Evolutionary conservation across 2,797 vertebrate species (phyloP).

Genomic region (Typhlichthys eigenmanni): DNA sequence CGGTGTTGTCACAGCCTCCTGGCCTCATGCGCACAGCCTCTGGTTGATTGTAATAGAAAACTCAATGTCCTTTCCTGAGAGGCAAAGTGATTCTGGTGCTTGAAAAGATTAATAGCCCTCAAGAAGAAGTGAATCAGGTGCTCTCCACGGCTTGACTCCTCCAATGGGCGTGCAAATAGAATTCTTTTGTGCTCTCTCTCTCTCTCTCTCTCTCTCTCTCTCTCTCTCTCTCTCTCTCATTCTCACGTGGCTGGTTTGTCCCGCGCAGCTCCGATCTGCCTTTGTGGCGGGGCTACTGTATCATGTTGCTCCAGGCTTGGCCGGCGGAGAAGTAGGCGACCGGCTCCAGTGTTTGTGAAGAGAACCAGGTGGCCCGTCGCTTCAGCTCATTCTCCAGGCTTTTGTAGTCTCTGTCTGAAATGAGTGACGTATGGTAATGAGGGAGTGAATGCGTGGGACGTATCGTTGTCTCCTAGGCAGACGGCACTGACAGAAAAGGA

Average conservation of each 20-base stretch:
- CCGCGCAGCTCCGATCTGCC: conserved; percentile 2
- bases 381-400: conserved; percentile 21
- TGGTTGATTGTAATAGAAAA: conserved; percentile 75
- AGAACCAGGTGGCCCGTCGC: conserved; percentile 43
- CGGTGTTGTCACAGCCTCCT: conserved; percentile 33
- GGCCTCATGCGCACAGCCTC: conserved; percentile 23
- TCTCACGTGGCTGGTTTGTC: conserved; percentile 18
- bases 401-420: conserved; percentile 46
- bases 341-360: not conserved
- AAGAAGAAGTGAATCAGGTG: conserved; percentile 79
- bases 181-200: conserved; percentile 69
- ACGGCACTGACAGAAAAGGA: conserved; percentile 48
- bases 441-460: conserved; percentile 42
- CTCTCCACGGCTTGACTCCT: conserved; percentile 69
- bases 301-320: conserved; percentile 42
- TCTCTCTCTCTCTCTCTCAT: conserved; percentile 25
- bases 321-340: conserved; percentile 9
- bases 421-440: conserved; percentile 57
- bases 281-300: conserved; percentile 34
- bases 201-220: too few species aligned
- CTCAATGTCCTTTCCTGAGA: conserved; percentile 76
- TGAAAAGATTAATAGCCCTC: conserved; percentile 80
- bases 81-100: conserved; percentile 78
- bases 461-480: conserved; percentile 44
- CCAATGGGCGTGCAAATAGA: conserved; percentile 61